These are phyloP conservation scores for Cheirogaleus medius DNA, from an alignment of 2,113 vertebrate genomes.

Conservation along the genomic window DNA sequence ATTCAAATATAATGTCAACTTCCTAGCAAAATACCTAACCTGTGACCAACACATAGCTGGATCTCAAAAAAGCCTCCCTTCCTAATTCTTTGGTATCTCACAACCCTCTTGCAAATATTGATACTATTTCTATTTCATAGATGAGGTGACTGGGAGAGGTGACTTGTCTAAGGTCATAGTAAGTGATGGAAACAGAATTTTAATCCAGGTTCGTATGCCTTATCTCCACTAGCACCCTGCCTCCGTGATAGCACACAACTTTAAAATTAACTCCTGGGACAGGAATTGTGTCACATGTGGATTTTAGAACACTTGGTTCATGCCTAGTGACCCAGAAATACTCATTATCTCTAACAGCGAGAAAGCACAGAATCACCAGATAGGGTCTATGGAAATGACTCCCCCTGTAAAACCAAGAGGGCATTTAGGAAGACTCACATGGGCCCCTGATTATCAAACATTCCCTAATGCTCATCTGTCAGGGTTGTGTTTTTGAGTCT, in stretches of 20 bases:
- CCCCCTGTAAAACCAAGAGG: not conserved
- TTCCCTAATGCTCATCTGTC: not conserved
- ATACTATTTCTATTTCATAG: not conserved
- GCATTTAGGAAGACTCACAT: not conserved
- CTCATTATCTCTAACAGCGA: not conserved
- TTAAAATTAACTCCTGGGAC: not conserved
- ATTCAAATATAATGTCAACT: not conserved
- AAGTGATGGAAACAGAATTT: not conserved
- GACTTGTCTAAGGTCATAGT: not conserved
- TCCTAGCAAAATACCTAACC: not conserved
- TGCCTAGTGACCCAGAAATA: not conserved
- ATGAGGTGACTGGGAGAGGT: not conserved
- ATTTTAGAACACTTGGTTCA: not conserved
- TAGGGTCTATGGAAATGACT: not conserved
- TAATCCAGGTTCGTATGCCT: not conserved
- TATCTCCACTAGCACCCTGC: not conserved
- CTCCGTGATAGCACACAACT: not conserved
- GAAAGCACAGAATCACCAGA: not conserved
- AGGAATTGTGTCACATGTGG: not conserved
- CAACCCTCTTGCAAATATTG: not conserved
- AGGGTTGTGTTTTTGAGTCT: not conserved
- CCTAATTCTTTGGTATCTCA: not conserved
- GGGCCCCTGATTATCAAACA: not conserved
- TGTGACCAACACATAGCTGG: not conserved
- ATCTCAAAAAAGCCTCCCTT: not conserved